A percentile compares a stretch with the other conserved stretches of the same genome.
Evolutionary conservation across 1,140 invertebrate species (phyloP).

Genomic region (Elymnias hypermnestra): DNA sequence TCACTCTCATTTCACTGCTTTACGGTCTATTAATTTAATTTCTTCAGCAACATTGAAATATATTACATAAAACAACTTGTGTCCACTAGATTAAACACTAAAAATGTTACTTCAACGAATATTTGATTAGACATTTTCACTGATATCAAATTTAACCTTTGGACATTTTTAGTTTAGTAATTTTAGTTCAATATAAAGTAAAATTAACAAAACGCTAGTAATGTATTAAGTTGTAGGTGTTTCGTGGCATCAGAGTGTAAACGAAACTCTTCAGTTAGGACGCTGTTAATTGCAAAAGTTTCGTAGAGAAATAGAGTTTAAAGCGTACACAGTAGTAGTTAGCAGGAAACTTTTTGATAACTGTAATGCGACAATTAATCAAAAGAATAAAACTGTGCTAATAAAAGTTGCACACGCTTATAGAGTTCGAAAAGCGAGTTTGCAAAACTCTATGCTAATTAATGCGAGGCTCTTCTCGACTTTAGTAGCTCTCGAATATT

Average conservation of each 20-base stretch:
- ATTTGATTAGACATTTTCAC: too few species aligned
- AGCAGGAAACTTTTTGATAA: slow-evolving; percentile 1
- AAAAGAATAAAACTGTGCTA: neutral
- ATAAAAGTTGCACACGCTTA: neutral
- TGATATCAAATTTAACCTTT: too few species aligned
- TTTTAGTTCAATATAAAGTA: neutral
- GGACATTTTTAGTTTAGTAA: too few species aligned
- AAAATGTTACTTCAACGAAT: too few species aligned
- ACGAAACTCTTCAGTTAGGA: slow-evolving; percentile 3
- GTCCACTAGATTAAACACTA: too few species aligned
- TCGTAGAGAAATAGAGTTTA: slow-evolving; percentile 12
- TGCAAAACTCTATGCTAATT: neutral
- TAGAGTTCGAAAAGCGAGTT: neutral
- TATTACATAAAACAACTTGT: too few species aligned
- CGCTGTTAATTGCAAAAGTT: slow-evolving; percentile 19
- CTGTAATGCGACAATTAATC: neutral
- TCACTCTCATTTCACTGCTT: too few species aligned
- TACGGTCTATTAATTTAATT: too few species aligned
- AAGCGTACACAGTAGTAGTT: slow-evolving; percentile 11
- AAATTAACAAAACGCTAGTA: neutral
- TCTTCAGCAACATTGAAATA: too few species aligned
- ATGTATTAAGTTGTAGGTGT: slow-evolving; percentile 3
- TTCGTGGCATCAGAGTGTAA: neutral
- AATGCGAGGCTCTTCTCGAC: neutral
- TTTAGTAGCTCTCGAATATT: too few species aligned